Evolutionary conservation across 2,797 vertebrate species (phyloP), one percentile per base, ranked within the genome.

Genomic region (Ficedula albicollis): DNA sequence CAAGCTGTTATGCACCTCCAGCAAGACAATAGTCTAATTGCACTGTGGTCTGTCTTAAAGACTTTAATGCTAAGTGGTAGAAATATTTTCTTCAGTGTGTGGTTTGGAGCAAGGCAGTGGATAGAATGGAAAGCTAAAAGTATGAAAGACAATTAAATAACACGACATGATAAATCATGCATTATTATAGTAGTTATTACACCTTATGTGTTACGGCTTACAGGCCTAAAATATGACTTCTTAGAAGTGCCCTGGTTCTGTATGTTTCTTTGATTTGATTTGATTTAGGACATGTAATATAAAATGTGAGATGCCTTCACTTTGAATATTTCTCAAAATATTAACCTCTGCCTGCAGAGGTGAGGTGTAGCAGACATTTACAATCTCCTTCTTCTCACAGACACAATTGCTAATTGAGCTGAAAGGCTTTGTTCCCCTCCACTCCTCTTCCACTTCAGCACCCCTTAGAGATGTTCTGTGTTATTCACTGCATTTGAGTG

Each of bases 1-100:
- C 95, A 95, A 97, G 91, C 38, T 93, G 82, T 90, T 97, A 92
- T 27, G 72, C 36, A 84, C 64, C 87, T 96, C 70, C 76, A 97
- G 69, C 87, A 96, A 94, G 85, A 95, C 74, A 88, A 95, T 87
- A 93, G 84, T 95, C 95, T 96, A 97, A 96, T 91, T 97, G 77
- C 93, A 82, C 23, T 97, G 97, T 85, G 97, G 95, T 97, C 82
- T 90, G 52, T 87, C 95, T 96, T 80, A 96, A 97, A 96, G 77
- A 93, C 58, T 91, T 94, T 78, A 96, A 97, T 93, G 69, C 21
- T 89, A 93, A 97, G 64, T 67, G 84, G 68, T 96, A 95, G 77
- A 97, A 97, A 96, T 94, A 75, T 66, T 97, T 97, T 93, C 74
- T 94, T 94, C 95, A 95, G 63, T 90, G 12, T 96, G 97, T 89